Conservation (phyloP, 2,797 vertebrate species). For the Ciconia nigra region DNA sequence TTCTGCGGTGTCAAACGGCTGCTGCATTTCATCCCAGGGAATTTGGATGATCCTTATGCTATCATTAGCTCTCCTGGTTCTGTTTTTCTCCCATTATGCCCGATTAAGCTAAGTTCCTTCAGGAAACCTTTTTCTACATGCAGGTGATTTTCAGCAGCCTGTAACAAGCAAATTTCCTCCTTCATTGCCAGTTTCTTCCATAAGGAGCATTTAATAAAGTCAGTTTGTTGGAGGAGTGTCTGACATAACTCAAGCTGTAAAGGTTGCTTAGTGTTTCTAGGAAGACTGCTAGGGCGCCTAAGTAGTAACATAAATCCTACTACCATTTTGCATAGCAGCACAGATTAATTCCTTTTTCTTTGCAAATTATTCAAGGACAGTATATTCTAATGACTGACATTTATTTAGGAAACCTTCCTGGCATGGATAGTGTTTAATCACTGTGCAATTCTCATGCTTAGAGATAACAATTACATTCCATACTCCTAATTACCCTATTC, state of each 20-base stretch:
- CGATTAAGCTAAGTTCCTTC: background rate
- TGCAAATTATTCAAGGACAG: background rate
- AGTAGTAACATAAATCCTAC: background rate
- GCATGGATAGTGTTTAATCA: background rate
- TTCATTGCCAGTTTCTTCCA: background rate
- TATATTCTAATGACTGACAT: constrained; percentile 13
- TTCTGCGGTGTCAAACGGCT: background rate
- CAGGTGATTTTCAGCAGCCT: background rate
- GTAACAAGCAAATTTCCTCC: background rate
- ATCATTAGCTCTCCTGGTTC: background rate
- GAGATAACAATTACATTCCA: background rate
- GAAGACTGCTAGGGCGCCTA: background rate
- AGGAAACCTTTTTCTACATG: background rate
- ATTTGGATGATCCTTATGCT: background rate
- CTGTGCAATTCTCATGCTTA: background rate
- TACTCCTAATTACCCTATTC: background rate
- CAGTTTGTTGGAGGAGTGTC: background rate
- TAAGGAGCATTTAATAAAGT: background rate
- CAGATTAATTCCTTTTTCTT: background rate
- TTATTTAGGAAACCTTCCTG: constrained; percentile 21
- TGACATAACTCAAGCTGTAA: background rate
- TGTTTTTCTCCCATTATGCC: background rate
- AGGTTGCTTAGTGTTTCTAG: background rate
- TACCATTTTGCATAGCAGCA: background rate
- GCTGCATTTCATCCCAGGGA: background rate